Base-by-base conservation (phyloP, 2,888 invertebrate species). In the Polymixis lichenea region DNA sequence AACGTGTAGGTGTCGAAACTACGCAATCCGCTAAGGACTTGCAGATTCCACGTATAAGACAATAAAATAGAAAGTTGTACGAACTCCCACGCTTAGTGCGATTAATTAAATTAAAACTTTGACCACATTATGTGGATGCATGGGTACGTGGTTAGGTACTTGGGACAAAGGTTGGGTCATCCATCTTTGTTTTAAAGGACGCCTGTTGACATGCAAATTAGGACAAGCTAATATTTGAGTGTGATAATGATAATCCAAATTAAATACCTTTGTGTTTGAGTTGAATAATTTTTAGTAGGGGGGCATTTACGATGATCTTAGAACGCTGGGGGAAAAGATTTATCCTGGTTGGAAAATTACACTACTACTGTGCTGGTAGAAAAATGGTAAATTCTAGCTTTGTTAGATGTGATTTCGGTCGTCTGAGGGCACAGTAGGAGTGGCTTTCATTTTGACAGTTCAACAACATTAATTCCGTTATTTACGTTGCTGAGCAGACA, bases 21-120 rank as follows among this genome's bases (percentile, higher is more conserved):
- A 74, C 78, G 64, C 58, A 73, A 70, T 86, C 58, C 55, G 58
- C 38, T 32, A 87, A 86, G 80, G 86, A 86, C 78, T 65, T 67
- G 51, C 68, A 67, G 64, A 72, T 79, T 74, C 75, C 65, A 84
- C 75, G 72, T 74, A 70, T 19, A 71, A 78, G 61, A 86, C 78
- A 86, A 86, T 80, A 86, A 86, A 84, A 65, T 75, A 80, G 77
- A 84, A 88, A 86, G 88, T 86, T 84, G 38, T 6, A 61, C 69
- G 28, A 68, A 53, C 77, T 77, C 78, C 79, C 85, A 88, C 84
- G 85, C 58, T 70, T 53, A 70, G 56, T 58, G 60, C 69, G 75
- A 75, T 79, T 80, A 81, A 84, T 86, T 80, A 78, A 78, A 80
- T 82, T 78, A 77, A 74, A 83, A 86, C 74, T 83, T 83, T 78